A percentile compares a stretch with the other conserved stretches of the same genome.
Conservation (phyloP, 2,113 vertebrate species). For the Pristiophorus japonicus region DNA sequence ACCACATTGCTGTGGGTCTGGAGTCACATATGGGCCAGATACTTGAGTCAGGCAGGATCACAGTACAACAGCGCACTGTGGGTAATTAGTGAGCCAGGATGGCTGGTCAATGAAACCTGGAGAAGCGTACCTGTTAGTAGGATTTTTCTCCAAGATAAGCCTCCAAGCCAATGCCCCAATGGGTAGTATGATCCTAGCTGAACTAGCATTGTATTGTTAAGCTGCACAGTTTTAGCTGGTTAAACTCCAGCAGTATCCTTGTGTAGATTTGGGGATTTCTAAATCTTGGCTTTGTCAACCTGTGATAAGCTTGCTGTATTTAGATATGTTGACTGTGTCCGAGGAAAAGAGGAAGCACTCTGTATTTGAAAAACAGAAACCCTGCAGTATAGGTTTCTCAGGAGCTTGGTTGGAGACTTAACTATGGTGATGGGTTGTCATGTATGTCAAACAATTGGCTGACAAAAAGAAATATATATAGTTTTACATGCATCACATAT, state of each 20-base stretch:
- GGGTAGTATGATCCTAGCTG: neutral
- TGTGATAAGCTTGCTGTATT: neutral
- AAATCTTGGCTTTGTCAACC: neutral
- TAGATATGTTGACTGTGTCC: no score
- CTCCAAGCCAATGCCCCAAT: neutral
- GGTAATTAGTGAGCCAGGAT: neutral
- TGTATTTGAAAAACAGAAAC: no score
- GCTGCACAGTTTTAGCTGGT: neutral
- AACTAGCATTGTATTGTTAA: neutral
- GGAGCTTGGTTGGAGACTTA: no score
- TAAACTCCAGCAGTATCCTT: neutral
- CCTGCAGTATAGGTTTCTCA: no score
- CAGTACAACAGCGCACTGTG: neutral
- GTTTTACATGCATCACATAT: no score
- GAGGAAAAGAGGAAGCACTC: no score
- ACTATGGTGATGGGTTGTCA: no score
- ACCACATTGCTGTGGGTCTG: no score
- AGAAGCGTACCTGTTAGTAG: neutral
- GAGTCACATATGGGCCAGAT: neutral
- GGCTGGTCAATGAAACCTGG: neutral
- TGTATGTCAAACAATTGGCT: no score
- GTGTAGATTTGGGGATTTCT: neutral
- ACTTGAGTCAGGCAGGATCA: neutral
- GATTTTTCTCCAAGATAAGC: neutral
- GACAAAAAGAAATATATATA: no score